These are phyloP conservation scores for Stegodyphus mimosarum DNA, from an alignment of 1,140 invertebrate genomes.

Conservation along the genomic window DNA sequence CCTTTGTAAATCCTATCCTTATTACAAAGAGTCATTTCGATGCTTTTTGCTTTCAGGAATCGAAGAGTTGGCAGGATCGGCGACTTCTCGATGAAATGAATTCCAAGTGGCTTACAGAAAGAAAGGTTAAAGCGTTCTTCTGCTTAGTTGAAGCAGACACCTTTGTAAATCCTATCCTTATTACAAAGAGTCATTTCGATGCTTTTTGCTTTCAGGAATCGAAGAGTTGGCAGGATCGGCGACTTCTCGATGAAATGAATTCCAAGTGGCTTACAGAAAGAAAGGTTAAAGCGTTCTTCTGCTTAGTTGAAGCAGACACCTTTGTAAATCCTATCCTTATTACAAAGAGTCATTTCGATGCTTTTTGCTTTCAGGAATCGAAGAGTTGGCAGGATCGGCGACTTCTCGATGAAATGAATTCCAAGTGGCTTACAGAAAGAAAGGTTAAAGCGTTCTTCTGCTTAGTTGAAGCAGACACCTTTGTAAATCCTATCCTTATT, in stretches of 20 bases:
- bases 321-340: slow-evolving; percentile 79
- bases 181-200: background rate
- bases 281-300: slow-evolving; percentile 91
- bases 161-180: slow-evolving; percentile 79
- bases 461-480: slow-evolving; percentile 79
- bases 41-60: slow-evolving; percentile 65
- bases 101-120: slow-evolving; percentile 79
- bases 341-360: background rate
- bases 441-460: slow-evolving; percentile 92
- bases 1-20: slow-evolving; percentile 80
- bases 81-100: slow-evolving; percentile 74
- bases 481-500: slow-evolving; percentile 78
- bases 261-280: slow-evolving; percentile 80
- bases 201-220: slow-evolving; percentile 65
- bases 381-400: slow-evolving; percentile 76
- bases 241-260: slow-evolving; percentile 74
- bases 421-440: slow-evolving; percentile 79
- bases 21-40: background rate
- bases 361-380: slow-evolving; percentile 65
- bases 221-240: slow-evolving; percentile 76
- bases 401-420: slow-evolving; percentile 74
- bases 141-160: slow-evolving; percentile 80
- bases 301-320: slow-evolving; percentile 79
- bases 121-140: slow-evolving; percentile 92
- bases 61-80: slow-evolving; percentile 76